Evolutionary conservation across 2,113 vertebrate genomes (phyloP), one percentile per base, ranked within the genome.

Genomic region (Heterotilapia buettikoferi): DNA sequence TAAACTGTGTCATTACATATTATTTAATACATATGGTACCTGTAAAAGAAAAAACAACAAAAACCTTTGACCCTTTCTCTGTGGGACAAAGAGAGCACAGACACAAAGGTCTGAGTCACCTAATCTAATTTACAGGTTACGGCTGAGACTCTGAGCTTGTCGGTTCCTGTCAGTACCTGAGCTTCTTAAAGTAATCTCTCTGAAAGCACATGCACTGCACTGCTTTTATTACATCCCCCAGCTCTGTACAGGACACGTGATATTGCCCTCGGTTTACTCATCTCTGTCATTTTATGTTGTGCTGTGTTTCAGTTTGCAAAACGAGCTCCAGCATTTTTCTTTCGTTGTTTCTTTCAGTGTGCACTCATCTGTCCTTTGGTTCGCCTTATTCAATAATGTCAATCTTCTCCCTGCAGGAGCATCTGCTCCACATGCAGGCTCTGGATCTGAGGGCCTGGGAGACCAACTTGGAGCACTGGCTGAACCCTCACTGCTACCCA

Each of bases 401-500:
- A 29, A 7, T 31, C 53, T 4, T 43, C 14, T 29, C 14, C 52
- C 36, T 14, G 4, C 87, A 98, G 98, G 98, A 99, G 82, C 96
- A 98, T 84, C 90, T 98, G 97, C 93, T 98, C 84, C 92, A 98
- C 90, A 95, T 99, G 90, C 97, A 98, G 90, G 92, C 16, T 80
- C 93, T 98, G 96, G 97, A 99, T 82, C 97, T 96, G 89, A 94
- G 96, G 24, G 95, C 97, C 3, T 97, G 97, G 92, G 98, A 99
- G 92, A 98, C 97, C 78, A 97, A 97, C 93, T 76, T 97, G 93
- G 98, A 98, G 85, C 93, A 98, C 90, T 98, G 98, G 98, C 45
- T 98, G 94, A 99, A 99, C 88, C 98, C 98, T 2, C 97, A 98
- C 85, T 99, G 98, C 89, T 89, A 95, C 82, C 98, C 98, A 1